These are phyloP conservation scores for Apeltes quadracus DNA, from an alignment of 2,113 vertebrate genomes.

Conservation along the genomic window DNA sequence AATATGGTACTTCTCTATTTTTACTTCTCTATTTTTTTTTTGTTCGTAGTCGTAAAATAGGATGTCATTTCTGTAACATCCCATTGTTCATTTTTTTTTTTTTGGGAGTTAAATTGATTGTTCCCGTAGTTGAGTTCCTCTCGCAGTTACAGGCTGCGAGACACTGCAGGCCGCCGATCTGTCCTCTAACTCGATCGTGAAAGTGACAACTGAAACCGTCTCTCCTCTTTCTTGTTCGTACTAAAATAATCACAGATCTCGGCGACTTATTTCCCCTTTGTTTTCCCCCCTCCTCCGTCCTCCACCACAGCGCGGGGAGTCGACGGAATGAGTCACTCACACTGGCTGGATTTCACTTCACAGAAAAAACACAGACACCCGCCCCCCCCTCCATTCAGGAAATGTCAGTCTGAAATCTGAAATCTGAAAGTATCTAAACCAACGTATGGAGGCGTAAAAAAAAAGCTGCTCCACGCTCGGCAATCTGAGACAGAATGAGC, in stretches of 20 bases:
- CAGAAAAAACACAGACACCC: too few species aligned
- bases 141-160: conserved; percentile 33
- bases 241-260: conserved; percentile 30
- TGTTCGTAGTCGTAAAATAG: neutral
- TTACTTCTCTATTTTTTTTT: conserved; percentile 31
- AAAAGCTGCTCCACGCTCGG: too few species aligned
- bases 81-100: conserved; percentile 12
- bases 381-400: too few species aligned
- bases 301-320: conserved; percentile 8
- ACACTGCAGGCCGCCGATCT: conserved; percentile 27
- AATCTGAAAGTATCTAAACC: too few species aligned
- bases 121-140: conserved; percentile 39
- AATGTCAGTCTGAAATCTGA: too few species aligned
- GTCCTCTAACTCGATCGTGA: conserved; percentile 19
- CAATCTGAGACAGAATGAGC: neutral
- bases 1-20: neutral
- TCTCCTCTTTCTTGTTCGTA: neutral
- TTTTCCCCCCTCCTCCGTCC: neutral
- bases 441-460: too few species aligned
- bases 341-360: neutral
- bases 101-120: neutral
- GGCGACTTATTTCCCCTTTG: neutral
- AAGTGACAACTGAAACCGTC: conserved; percentile 6
- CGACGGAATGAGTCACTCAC: conserved; percentile 17
- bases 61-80: conserved; percentile 9